Percentiles rank a stretch among this genome's conserved stretches.
Conservation (phyloP, 2,888 invertebrate species). For the Nomada lathburiana region DNA sequence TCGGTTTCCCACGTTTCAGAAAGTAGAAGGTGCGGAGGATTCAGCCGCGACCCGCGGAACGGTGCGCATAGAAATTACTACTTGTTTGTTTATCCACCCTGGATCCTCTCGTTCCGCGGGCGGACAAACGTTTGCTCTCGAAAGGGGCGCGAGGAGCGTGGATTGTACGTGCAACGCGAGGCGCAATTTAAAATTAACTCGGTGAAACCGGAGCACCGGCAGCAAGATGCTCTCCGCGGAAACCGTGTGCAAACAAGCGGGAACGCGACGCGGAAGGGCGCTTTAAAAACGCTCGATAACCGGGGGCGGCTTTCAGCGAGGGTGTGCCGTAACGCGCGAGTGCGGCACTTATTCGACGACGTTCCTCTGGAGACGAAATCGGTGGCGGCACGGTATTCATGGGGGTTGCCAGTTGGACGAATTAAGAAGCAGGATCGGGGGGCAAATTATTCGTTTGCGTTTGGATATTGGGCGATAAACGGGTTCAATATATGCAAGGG, state of each 20-base stretch:
- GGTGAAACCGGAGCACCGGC: constrained; percentile 11
- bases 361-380: no score
- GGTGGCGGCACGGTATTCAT: no score
- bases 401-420: no score
- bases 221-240: constrained; percentile 20
- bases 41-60: background rate
- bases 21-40: constrained; percentile 5
- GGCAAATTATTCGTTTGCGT: no score
- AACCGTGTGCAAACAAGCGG: constrained; percentile 42
- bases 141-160: constrained; percentile 6
- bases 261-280: constrained; percentile 5
- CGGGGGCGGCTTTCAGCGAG: background rate
- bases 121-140: constrained; percentile 51
- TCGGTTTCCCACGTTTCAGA: background rate
- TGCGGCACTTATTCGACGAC: no score
- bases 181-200: constrained; percentile 55
- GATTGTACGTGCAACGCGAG: constrained; percentile 32
- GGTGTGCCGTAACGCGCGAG: background rate
- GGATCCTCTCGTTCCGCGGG: constrained; percentile 25
- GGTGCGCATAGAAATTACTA: constrained; percentile 43
- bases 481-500: no score
- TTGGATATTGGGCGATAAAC: no score
- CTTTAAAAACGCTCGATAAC: constrained; percentile 18
- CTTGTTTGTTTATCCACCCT: constrained; percentile 50
- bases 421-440: no score